phyloP scores from a whole-genome alignment of 2,113 vertebrate genomes.

The Pygoscelis antarcticus region DNA sequence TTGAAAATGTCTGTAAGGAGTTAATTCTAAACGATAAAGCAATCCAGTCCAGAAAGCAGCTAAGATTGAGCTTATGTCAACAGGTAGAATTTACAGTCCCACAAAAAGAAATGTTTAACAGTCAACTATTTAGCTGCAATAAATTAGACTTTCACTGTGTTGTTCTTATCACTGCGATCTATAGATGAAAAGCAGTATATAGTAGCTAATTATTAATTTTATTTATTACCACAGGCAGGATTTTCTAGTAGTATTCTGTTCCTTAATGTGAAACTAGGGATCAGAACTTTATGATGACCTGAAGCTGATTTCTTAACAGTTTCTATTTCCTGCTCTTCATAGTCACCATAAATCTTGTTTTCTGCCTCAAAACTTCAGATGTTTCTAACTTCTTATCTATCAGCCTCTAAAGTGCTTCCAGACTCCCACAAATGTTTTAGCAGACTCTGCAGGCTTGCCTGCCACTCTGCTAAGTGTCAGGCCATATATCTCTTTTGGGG shows the following conservation, averaged over 20 bases:
- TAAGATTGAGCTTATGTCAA: slow-evolving; percentile 56
- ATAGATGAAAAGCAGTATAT: slow-evolving; percentile 54
- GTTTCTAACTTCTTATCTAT: slow-evolving; percentile 51
- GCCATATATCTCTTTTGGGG: slow-evolving; percentile 7
- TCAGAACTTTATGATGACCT: slow-evolving; percentile 58
- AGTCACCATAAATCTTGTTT: slow-evolving; percentile 48
- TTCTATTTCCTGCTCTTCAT: slow-evolving; percentile 54
- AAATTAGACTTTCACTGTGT: slow-evolving; percentile 56
- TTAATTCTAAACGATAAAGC: slow-evolving; percentile 52
- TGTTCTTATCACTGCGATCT: slow-evolving; percentile 53
- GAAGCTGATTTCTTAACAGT: slow-evolving; percentile 60
- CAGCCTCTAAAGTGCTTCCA: slow-evolving; percentile 55
- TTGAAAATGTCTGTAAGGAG: slow-evolving; percentile 41
- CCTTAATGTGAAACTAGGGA: slow-evolving; percentile 52
- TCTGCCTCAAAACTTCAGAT: slow-evolving; percentile 52
- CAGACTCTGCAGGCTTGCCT: not conserved
- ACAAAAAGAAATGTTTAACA: slow-evolving; percentile 76
- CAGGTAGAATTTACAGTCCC: slow-evolving; percentile 73
- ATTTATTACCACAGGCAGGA: slow-evolving; percentile 57
- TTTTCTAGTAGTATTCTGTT: slow-evolving; percentile 40
- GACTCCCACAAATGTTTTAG: slow-evolving; percentile 53
- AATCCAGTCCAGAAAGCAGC: slow-evolving; percentile 53
- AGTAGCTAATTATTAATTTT: slow-evolving; percentile 53
- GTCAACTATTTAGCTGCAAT: slow-evolving; percentile 67
- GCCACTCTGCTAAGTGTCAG: not conserved